Conservation (phyloP, 2,888 invertebrate species). For the Tetragonisca angustula region DNA sequence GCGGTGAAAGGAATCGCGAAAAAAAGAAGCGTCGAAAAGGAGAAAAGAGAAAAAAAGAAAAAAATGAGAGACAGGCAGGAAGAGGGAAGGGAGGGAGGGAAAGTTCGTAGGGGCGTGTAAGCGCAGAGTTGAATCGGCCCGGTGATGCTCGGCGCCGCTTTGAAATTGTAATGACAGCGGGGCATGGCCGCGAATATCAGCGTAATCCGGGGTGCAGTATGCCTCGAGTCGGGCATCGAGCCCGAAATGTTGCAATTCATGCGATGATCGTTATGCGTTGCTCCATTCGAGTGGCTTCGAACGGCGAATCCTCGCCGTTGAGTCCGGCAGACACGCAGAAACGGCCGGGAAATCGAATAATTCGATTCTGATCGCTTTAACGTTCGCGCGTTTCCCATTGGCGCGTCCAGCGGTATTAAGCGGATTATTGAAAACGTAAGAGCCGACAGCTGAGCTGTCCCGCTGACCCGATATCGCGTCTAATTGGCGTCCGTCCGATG, state of each 20-base stretch:
- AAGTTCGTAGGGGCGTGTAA: constrained; percentile 16
- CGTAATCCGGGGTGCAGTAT: constrained; percentile 46
- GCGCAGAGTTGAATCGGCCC: constrained; percentile 32
- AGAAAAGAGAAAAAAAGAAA: too few species aligned
- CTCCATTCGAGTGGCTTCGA: constrained; percentile 40
- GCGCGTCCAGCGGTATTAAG: constrained; percentile 60
- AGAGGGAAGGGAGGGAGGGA: too few species aligned
- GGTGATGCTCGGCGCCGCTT: constrained; percentile 38
- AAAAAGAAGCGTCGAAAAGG: not conserved
- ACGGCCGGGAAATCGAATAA: constrained; percentile 68
- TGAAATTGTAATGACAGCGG: constrained; percentile 52
- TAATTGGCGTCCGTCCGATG: constrained; percentile 67
- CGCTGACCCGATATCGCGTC: constrained; percentile 51
- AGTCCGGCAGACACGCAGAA: constrained; percentile 35
- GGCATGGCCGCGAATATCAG: constrained; percentile 46
- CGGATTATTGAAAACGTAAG: constrained; percentile 73
- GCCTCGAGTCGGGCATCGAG: constrained; percentile 19
- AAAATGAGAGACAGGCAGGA: too few species aligned
- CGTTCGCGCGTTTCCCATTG: constrained; percentile 52
- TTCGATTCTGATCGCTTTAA: constrained; percentile 71
- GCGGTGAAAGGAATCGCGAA: not conserved
- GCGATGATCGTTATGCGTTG: constrained; percentile 65
- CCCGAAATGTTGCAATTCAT: constrained; percentile 55
- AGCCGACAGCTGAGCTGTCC: constrained; percentile 59
- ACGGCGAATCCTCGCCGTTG: constrained; percentile 15